phyloP scores from a whole-genome alignment of 2,113 vertebrate species.

The Vanacampus margaritifer region DNA sequence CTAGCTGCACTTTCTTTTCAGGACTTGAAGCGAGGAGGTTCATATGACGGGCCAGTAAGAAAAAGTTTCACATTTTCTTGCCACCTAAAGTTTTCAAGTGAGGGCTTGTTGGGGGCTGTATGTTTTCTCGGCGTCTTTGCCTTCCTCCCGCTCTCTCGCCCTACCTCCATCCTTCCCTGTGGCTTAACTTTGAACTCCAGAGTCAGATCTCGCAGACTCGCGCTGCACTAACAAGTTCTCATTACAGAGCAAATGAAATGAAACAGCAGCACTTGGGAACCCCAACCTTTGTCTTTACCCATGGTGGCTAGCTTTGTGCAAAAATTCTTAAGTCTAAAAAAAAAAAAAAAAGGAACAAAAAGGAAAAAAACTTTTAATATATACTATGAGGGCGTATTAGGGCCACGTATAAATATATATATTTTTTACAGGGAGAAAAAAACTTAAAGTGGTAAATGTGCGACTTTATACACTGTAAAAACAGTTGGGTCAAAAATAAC shows the following conservation, averaged over 20 bases:
- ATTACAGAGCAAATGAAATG: slow-evolving; percentile 58
- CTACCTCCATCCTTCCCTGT: slow-evolving; percentile 34
- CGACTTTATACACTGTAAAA: too few species aligned
- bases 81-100: slow-evolving; percentile 38
- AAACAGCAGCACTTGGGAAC: slow-evolving; percentile 48
- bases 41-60: slow-evolving; percentile 18
- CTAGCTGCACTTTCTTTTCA: slow-evolving; percentile 42
- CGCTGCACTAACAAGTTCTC: slow-evolving; percentile 42
- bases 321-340: slow-evolving; percentile 49
- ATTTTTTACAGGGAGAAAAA: too few species aligned
- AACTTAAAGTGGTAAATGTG: too few species aligned
- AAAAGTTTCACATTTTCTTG: slow-evolving; percentile 11
- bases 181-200: slow-evolving; percentile 51
- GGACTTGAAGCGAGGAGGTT: slow-evolving; percentile 24
- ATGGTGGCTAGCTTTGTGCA: slow-evolving; percentile 32
- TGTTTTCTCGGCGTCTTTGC: slow-evolving; percentile 12
- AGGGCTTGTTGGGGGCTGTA: slow-evolving; percentile 19
- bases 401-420: too few species aligned
- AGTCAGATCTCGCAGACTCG: slow-evolving; percentile 39
- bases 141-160: slow-evolving; percentile 17
- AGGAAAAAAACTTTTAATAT: slow-evolving; percentile 10
- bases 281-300: slow-evolving; percentile 37
- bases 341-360: slow-evolving; percentile 25
- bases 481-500: too few species aligned
- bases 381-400: too few species aligned